Conservation (phyloP, 2,888 invertebrate species). For the Tipula confusa region DNA sequence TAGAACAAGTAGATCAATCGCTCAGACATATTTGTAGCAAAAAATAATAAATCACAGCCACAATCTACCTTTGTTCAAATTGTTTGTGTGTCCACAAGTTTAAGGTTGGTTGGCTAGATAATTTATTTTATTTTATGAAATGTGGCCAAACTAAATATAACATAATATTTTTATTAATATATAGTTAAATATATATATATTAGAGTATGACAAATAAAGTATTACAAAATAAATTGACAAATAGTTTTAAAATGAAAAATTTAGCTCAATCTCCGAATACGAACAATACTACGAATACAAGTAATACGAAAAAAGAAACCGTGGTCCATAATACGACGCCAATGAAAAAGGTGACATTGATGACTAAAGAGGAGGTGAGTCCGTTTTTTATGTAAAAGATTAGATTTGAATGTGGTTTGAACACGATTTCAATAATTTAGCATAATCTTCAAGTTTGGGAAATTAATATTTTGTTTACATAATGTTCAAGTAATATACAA, state of each 20-base stretch:
- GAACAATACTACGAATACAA: not conserved
- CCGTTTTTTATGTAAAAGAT: not conserved
- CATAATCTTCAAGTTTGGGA: too few relatives aligned
- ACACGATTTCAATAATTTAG: too few relatives aligned
- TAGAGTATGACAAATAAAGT: not conserved
- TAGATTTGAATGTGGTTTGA: too few relatives aligned
- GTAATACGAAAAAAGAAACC: slow-evolving; percentile 47
- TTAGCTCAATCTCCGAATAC: not conserved
- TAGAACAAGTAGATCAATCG: not conserved
- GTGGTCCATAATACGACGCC: slow-evolving; percentile 47
- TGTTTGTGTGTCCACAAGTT: not conserved
- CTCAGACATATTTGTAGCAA: not conserved
- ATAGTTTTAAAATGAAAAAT: slow-evolving; percentile 30
- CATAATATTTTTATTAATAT: not conserved
- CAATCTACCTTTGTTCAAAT: not conserved
- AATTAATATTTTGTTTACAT: too few relatives aligned
- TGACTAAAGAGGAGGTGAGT: slow-evolving; percentile 50
- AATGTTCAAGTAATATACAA: too few relatives aligned
- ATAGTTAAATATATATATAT: not conserved
- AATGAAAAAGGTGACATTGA: slow-evolving; percentile 49
- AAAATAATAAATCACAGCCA: not conserved
- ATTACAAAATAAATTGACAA: slow-evolving; percentile 20
- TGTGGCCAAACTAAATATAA: not conserved
- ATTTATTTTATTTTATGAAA: not conserved
- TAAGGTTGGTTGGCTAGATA: not conserved